Evolutionary conservation across 1,140 invertebrate genomes (phyloP).

Genomic region (Stegodyphus dumicola): DNA sequence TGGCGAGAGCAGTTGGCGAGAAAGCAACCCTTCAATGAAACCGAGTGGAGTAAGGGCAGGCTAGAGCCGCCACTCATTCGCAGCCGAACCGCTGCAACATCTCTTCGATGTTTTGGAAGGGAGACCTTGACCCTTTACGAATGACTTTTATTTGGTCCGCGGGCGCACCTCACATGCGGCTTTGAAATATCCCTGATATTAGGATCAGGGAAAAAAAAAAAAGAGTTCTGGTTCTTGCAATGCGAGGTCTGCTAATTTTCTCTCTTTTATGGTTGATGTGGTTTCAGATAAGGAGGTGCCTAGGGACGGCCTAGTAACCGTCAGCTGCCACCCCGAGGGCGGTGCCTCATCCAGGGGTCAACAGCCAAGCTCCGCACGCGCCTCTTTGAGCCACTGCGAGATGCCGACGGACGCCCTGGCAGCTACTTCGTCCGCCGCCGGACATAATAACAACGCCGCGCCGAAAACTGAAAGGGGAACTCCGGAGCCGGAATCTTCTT

Average conservation of each 20-base stretch:
- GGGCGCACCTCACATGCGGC: neutral
- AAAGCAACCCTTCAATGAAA: neutral
- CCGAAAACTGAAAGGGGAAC: constrained; percentile 57
- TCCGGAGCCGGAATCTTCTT: constrained; percentile 55
- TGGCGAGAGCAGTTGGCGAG: neutral
- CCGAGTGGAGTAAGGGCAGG: constrained; percentile 30
- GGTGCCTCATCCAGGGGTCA: constrained; percentile 8
- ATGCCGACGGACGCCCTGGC: constrained; percentile 53
- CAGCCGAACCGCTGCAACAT: constrained; percentile 13
- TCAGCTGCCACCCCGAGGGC: neutral
- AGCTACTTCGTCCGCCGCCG: constrained; percentile 1
- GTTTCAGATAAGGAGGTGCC: constrained; percentile 26
- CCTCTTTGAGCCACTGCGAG: neutral
- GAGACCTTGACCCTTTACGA: constrained; percentile 6
- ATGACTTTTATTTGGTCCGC: neutral
- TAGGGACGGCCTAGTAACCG: neutral
- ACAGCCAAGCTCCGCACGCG: neutral
- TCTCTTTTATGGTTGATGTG: constrained; percentile 14
- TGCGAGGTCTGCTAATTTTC: neutral
- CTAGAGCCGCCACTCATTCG: constrained; percentile 17
- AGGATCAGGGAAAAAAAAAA: neutral
- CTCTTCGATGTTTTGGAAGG: neutral
- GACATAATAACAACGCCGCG: constrained; percentile 6
- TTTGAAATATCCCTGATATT: neutral
- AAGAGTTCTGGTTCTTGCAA: neutral